These are phyloP conservation scores for Oreochromis tanganicae DNA, from an alignment of 2,113 vertebrate species.

Conservation along the genomic window DNA sequence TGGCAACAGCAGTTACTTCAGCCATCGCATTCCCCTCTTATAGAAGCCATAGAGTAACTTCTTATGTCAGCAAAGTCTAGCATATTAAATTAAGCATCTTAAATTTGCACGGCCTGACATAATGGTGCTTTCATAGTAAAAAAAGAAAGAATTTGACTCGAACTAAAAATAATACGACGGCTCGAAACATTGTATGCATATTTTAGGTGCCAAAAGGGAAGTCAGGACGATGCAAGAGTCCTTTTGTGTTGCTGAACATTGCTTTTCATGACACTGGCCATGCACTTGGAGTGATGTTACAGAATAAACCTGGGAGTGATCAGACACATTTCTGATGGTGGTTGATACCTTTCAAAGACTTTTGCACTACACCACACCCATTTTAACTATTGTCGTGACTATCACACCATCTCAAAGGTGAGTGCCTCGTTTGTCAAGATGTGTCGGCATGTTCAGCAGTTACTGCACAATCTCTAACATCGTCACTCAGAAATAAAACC, in stretches of 20 bases:
- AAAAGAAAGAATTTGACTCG: background rate
- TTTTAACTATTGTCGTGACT: background rate
- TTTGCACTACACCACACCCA: background rate
- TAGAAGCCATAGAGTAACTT: background rate
- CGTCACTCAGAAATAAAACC: background rate
- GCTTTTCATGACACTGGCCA: background rate
- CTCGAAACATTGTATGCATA: fast-evolving
- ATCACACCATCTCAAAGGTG: background rate
- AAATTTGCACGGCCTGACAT: background rate
- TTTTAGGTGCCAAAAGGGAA: background rate
- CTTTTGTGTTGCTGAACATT: background rate
- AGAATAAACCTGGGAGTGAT: background rate
- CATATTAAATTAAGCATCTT: background rate
- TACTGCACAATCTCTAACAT: background rate
- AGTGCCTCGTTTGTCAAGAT: background rate
- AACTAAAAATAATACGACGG: background rate
- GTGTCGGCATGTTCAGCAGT: background rate
- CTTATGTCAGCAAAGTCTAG: background rate
- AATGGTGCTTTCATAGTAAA: background rate
- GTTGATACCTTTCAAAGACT: background rate
- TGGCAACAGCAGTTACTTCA: background rate
- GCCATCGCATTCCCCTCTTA: background rate
- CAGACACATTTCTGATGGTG: background rate
- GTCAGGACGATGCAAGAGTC: background rate
- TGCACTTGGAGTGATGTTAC: background rate